Evolutionary conservation across 2,888 invertebrate genomes (phyloP).

Genomic region (Tachina grossa): DNA sequence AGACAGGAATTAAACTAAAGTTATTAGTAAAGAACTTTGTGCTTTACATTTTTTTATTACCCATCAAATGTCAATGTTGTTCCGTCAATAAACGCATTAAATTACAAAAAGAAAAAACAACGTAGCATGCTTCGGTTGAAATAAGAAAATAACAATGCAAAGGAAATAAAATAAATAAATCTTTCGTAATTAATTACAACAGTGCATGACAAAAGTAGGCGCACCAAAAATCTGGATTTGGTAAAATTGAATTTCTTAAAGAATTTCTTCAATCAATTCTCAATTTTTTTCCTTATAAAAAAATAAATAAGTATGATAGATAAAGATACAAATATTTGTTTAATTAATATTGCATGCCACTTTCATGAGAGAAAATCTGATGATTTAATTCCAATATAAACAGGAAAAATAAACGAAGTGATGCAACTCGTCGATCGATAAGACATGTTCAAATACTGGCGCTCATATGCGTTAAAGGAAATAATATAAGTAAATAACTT

Average conservation of each 20-base stretch:
- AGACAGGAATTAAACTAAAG: background rate
- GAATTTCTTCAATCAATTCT: too few relatives aligned
- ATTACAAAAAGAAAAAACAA: conserved; percentile 15
- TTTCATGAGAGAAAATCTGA: background rate
- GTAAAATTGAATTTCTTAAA: too few relatives aligned
- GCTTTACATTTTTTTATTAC: conserved; percentile 7
- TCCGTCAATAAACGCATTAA: conserved; percentile 53
- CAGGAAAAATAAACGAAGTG: conserved; percentile 36
- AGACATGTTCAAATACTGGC: conserved; percentile 6
- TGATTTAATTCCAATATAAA: conserved; percentile 45
- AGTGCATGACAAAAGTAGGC: conserved; percentile 10
- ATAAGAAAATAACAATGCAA: conserved; percentile 10
- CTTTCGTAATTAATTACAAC: background rate
- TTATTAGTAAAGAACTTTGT: background rate
- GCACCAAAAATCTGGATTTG: background rate
- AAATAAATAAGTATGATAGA: too few relatives aligned
- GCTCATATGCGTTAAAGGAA: conserved; percentile 44
- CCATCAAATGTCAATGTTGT: conserved; percentile 62
- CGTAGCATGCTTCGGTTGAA: conserved; percentile 6
- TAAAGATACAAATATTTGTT: background rate
- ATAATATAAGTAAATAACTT: conserved; percentile 1
- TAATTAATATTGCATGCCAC: background rate
- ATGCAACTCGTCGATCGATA: conserved; percentile 44
- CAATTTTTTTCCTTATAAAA: too few relatives aligned
- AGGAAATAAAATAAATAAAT: conserved; percentile 10